Base-by-base conservation (phyloP, 1,140 invertebrate genomes). In the Bicyclus anynana region DNA sequence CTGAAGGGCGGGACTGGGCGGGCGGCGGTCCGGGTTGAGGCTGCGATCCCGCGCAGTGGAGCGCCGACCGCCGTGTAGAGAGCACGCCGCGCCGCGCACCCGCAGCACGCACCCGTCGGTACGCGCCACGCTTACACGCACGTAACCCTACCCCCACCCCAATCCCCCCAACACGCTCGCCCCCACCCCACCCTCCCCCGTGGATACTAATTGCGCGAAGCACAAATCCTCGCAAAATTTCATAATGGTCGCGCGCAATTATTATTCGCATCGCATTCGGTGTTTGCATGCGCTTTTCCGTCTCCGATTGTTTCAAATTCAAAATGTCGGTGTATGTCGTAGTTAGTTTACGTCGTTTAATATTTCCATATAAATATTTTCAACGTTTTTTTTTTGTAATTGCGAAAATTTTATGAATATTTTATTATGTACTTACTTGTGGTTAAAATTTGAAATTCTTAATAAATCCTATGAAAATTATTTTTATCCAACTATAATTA, bases 71-170 rank as follows among this genome's bases (percentile, higher is more conserved):
- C 69, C 76, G 80, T 66, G 42, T 63, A 48, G 82, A 80, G 82
- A 78, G 82, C 79, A 84, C 82, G 80, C 67, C 77, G 77, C 74
- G 74, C 67, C 67, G 76, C 81, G 79, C 77, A 77, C 74, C 42
- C 72, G 68, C 62, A 63, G 69, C 62, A 72, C 71, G 68, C 66
- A 79, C 80, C 75, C 78, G 71, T 71, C 78, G 80, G 80, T 80
- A 81, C 77, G 80, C 77, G 73, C 59, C 67, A 74, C 72, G 58
- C 66, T 65, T 69, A 80, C 65, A 71, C 68, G 72, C 71, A 77
- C 74, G 69, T 72, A 67, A 59, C 51, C 65, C 62, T 48, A 57
- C 67, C 65, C 58, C 37, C 37, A 5, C 35, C 10, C 35, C 2
- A 2, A 4, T 5, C 37, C 58, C 69, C 17, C 62, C 38, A 14